A percentile compares a stretch with the other conserved stretches of the same genome.
phyloP scores from a whole-genome alignment of 2,888 invertebrate species.

The Platycnemis pennipes region DNA sequence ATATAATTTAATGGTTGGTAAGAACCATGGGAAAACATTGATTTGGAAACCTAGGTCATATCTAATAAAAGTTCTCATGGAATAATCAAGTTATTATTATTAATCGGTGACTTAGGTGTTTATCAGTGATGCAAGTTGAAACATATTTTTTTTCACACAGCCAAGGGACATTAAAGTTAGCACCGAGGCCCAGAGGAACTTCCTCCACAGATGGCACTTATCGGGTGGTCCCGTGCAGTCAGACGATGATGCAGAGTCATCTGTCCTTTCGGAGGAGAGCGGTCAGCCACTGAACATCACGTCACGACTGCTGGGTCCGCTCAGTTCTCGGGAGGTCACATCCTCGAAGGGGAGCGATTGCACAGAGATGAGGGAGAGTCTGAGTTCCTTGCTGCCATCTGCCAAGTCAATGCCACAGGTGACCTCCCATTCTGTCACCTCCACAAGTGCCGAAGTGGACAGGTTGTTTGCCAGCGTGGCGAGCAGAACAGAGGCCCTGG shows the following conservation, averaged over 20 bases:
- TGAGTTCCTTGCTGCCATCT: constrained; percentile 31
- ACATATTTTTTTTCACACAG: not conserved
- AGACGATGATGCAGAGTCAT: constrained; percentile 70
- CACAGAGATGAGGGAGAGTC: not conserved
- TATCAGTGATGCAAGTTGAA: too few relatives aligned
- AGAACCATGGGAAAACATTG: too few relatives aligned
- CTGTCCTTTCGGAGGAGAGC: not conserved
- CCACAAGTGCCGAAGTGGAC: constrained; percentile 69
- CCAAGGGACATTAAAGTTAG: constrained; percentile 17
- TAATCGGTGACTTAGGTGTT: too few relatives aligned
- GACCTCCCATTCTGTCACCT: not conserved
- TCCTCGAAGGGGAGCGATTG: constrained; percentile 30
- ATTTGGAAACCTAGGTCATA: too few relatives aligned
- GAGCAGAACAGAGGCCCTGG: constrained; percentile 72
- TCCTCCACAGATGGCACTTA: constrained; percentile 71
- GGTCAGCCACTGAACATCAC: not conserved
- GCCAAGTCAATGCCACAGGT: not conserved
- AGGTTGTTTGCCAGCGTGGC: constrained; percentile 72
- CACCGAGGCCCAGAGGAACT: constrained; percentile 70
- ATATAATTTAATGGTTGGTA: too few relatives aligned
- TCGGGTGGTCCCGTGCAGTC: constrained; percentile 70
- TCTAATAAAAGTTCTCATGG: too few relatives aligned
- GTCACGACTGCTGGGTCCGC: constrained; percentile 4
- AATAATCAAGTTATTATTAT: too few relatives aligned
- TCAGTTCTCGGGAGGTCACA: not conserved